phyloP scores from a whole-genome alignment of 2,113 vertebrate species.

The Hippocampus comes region DNA sequence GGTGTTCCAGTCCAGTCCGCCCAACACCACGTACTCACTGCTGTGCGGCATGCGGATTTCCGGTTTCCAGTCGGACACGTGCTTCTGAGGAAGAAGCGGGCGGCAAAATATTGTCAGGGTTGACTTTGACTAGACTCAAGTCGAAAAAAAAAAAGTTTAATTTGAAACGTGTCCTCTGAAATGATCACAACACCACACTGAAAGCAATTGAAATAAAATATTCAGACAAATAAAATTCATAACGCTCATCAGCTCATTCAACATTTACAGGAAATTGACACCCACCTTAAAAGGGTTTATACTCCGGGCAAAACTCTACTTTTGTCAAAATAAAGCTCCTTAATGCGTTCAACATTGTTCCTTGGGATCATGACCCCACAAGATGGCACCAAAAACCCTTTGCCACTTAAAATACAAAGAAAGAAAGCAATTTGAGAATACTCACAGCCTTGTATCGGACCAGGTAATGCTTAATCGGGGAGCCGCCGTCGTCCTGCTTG shows the following conservation, averaged over 20 bases:
- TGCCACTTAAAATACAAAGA: not conserved
- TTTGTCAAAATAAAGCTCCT: no score
- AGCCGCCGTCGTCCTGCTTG: constrained; percentile 96
- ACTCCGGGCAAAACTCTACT: no score
- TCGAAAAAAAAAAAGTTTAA: not conserved
- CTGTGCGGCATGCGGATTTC: constrained; percentile 81
- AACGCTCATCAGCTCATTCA: no score
- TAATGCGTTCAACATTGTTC: no score
- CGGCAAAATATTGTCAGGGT: not conserved
- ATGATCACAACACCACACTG: no score
- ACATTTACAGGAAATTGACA: not conserved
- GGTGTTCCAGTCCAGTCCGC: constrained; percentile 88
- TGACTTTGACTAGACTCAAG: no score
- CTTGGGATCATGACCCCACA: no score
- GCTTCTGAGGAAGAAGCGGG: constrained; percentile 70
- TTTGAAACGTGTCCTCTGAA: no score
- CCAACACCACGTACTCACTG: constrained; percentile 84
- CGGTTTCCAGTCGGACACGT: constrained; percentile 85
- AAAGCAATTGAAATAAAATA: no score
- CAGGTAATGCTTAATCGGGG: constrained; percentile 92
- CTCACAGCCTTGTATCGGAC: constrained; percentile 94
- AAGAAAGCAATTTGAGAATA: constrained; percentile 45
- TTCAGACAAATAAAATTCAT: no score
- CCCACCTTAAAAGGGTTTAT: not conserved
- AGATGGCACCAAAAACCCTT: no score